Base-by-base conservation (phyloP, 2,797 vertebrate species). In the Catharus ustulatus region DNA sequence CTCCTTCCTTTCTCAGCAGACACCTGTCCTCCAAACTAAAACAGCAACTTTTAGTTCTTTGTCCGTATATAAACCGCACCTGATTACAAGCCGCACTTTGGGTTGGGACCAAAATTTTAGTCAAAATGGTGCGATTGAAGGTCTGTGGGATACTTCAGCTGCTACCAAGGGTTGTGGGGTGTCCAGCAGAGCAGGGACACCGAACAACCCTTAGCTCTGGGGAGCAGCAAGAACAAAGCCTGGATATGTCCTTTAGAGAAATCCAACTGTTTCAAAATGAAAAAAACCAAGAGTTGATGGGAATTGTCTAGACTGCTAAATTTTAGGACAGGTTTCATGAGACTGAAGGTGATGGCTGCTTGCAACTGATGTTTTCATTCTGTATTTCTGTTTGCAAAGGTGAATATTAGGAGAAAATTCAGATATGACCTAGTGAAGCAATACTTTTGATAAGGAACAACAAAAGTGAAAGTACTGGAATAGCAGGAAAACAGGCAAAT, bases 181-280 rank as follows among this genome's bases (percentile, higher is more conserved):
- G 49, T 26, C 49, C 90, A 18, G 29, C 69, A 79, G 81, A 13
- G 8, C 2, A 5, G 48, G 46, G 78, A 54, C 45, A 54, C 22
- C 0, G 0, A 77, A 49, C 34, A 54, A 32, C 40, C 4, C 57
- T 23, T 16, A 57, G 12, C 15, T 51, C 34, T 58, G 3, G 1
- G 21, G 10, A 71, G 13, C 4, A 52, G 15, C 49, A 61, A 19
- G 27, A 62, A 21, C 29, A 72, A 77, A 6, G 27, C 6, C 13
- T 32, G 8, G 34, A 29, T 0, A 38, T 8, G 17, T 74, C 52
- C 89, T 8, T 10, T 22, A 27, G 38, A 83, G 23, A 27, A 57
- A 38, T 45, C 57, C 49, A 63, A 0, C 8, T 36, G 4, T 68
- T 91, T 85, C 15, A 45, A 42, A 20, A 42, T 3, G 0, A 2